A percentile compares a stretch with the other conserved stretches of the same genome.
phyloP scores from a whole-genome alignment of 2,113 vertebrate species.

The Oryzias melastigma region DNA sequence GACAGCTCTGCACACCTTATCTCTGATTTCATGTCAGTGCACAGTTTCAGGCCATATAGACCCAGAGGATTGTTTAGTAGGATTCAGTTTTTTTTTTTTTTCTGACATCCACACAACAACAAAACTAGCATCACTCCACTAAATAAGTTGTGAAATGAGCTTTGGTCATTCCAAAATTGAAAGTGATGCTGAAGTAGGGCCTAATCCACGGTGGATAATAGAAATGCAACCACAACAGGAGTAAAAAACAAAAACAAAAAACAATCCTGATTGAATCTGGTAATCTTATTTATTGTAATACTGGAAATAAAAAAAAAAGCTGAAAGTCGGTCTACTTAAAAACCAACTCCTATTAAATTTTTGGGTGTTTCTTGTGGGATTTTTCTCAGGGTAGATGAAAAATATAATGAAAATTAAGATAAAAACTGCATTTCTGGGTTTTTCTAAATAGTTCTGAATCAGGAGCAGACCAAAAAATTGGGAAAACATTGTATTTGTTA shows the following conservation, averaged over 20 bases:
- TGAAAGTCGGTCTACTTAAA: no score
- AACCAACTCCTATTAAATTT: no score
- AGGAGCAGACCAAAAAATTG: no score
- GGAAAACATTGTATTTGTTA: no score
- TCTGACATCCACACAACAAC: conserved; percentile 17
- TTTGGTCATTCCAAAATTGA: not conserved
- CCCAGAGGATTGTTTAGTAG: conserved; percentile 28
- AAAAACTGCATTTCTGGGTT: no score
- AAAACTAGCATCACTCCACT: not conserved
- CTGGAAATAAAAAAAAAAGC: no score
- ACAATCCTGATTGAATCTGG: not conserved
- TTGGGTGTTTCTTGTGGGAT: no score
- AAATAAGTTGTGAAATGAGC: conserved; percentile 3
- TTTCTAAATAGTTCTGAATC: no score
- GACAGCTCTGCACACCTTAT: conserved; percentile 26
- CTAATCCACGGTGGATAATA: no score
- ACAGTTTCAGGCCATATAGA: conserved; percentile 31
- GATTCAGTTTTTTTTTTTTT: conserved; percentile 12
- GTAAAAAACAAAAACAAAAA: not conserved
- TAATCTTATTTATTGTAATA: not conserved
- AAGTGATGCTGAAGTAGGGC: not conserved
- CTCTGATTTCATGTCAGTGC: conserved; percentile 29
- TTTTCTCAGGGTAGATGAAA: no score
- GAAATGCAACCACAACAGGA: conserved; percentile 2
- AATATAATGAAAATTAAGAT: no score